Percentiles rank a stretch among this genome's conserved stretches.
Conservation (phyloP, 1,140 invertebrate species). For the Drosophila kepulauana region DNA sequence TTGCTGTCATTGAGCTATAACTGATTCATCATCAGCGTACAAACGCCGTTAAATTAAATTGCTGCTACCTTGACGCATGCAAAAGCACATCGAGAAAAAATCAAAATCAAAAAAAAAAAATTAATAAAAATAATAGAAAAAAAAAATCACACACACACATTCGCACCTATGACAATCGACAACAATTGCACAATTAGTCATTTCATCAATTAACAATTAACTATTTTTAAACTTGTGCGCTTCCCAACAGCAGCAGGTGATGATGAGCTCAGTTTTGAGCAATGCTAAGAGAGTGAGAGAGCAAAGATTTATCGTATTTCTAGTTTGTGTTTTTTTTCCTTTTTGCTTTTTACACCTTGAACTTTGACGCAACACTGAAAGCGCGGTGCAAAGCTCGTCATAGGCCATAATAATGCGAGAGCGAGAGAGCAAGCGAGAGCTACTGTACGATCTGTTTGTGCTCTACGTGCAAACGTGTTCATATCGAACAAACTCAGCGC, state of each 20-base stretch:
- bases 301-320: constrained; percentile 53
- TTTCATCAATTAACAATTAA: constrained; percentile 78
- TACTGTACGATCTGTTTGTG: background rate
- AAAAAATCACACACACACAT: constrained; percentile 7
- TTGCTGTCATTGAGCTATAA: constrained; percentile 36
- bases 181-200: constrained; percentile 77
- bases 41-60: constrained; percentile 63
- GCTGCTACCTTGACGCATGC: constrained; percentile 53
- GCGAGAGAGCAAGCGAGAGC: background rate
- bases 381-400: constrained; percentile 35
- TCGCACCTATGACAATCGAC: constrained; percentile 16
- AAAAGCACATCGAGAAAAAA: constrained; percentile 17
- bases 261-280: constrained; percentile 68
- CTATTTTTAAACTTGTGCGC: constrained; percentile 73
- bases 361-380: constrained; percentile 67
- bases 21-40: constrained; percentile 58
- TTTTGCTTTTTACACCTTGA: constrained; percentile 63
- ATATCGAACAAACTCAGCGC: background rate
- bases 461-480: constrained; percentile 30
- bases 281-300: constrained; percentile 29
- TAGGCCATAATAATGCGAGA: constrained; percentile 7
- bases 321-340: too few relatives aligned
- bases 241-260: background rate
- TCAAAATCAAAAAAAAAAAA: background rate
- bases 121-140: constrained; percentile 32